Conservation (phyloP, 2,888 invertebrate genomes). For the Hydroisotoma schaefferi region DNA sequence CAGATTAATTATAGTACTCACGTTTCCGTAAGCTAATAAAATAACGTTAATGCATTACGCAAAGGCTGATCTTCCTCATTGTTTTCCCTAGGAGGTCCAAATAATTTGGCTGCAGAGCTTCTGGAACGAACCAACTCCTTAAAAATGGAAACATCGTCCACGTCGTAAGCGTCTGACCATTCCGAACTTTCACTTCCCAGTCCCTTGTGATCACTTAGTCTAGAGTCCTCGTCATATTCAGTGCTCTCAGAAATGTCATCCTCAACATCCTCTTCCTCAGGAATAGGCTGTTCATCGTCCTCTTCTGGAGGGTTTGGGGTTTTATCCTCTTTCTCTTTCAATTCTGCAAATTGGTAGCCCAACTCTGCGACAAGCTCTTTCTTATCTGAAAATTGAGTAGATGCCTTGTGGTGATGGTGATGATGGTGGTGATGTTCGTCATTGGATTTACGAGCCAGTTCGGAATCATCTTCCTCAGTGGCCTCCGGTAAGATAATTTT, state of each 20-base stretch:
- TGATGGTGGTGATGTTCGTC: neutral
- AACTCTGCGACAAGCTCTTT: neutral
- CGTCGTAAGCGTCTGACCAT: neutral
- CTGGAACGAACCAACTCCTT: neutral
- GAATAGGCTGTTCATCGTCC: slow-evolving; percentile 8
- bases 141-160: neutral
- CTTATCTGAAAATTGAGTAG: neutral
- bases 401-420: neutral
- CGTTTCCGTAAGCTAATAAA: neutral
- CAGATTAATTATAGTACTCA: neutral
- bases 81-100: neutral
- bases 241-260: slow-evolving; percentile 28
- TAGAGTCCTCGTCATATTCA: slow-evolving; percentile 30
- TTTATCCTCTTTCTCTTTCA: neutral
- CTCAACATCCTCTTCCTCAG: slow-evolving; percentile 18
- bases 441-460: neutral
- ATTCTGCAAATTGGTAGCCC: neutral
- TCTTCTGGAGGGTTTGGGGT: neutral
- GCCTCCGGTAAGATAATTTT: slow-evolving; percentile 1
- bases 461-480: slow-evolving; percentile 3
- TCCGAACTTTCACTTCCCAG: slow-evolving; percentile 21
- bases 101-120: neutral
- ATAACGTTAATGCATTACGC: too few relatives aligned
- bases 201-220: slow-evolving; percentile 26
- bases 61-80: neutral